Percentiles rank a stretch among this genome's conserved stretches.
These are phyloP conservation scores for Odontamblyopus rebecca DNA, from an alignment of 2,797 vertebrate genomes.

Conservation along the genomic window DNA sequence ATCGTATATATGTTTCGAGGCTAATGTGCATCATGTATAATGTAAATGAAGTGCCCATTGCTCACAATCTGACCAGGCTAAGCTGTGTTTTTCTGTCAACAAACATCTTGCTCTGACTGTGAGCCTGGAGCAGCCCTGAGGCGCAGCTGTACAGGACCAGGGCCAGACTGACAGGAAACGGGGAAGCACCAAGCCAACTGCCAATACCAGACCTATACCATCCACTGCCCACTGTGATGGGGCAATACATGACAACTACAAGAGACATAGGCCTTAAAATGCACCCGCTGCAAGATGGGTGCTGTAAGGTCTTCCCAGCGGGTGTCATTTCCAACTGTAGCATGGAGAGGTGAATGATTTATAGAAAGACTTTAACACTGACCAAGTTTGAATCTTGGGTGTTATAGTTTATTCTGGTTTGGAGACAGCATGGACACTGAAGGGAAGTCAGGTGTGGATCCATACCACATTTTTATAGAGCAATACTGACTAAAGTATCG, in stretches of 20 bases:
- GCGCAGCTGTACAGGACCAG: slow-evolving; percentile 22
- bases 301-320: background rate
- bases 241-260: background rate
- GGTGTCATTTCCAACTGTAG: background rate
- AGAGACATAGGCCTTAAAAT: background rate
- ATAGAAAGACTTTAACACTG: background rate
- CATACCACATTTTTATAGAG: too few relatives aligned
- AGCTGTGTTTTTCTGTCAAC: slow-evolving; percentile 21
- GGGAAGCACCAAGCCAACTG: background rate
- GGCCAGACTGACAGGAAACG: slow-evolving; percentile 22
- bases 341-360: background rate
- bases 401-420: background rate
- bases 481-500: too few relatives aligned
- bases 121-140: slow-evolving; percentile 29
- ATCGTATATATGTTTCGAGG: slow-evolving; percentile 13
- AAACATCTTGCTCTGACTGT: slow-evolving; percentile 37
- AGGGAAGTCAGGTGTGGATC: background rate
- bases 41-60: slow-evolving; percentile 21
- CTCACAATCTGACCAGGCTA: slow-evolving; percentile 2
- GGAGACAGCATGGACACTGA: background rate
- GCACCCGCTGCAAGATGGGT: background rate
- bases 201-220: slow-evolving; percentile 13
- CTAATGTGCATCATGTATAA: slow-evolving; percentile 22
- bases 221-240: slow-evolving; percentile 1
- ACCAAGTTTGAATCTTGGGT: background rate